Evolutionary conservation across 1,140 invertebrate species (phyloP), one percentile per base, ranked within the genome.

Genomic region (Caenorhabditis tropicalis): DNA sequence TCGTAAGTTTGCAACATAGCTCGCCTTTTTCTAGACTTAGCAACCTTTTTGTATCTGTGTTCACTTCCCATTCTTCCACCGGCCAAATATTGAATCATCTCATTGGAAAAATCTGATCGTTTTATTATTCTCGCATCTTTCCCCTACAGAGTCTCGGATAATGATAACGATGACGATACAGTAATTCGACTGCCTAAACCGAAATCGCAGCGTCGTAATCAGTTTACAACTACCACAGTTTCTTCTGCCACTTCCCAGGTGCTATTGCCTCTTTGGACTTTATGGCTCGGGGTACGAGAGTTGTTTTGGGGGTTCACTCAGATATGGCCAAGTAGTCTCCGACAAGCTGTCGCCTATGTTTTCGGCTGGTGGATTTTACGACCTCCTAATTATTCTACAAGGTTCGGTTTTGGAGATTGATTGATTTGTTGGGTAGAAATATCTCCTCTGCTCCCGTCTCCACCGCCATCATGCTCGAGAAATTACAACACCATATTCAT

Each of bases 321-420:
- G 33, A 10, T 74, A 21, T 74, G 65, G 65, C 65, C 65, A 39
- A n/a, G 43, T 43, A 21, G 36, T 7, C 0, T 74, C 12, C 65
- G 65, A 43, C 36, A 74, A 74, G 36, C 29, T 21, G 65, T 74
- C 29, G 65, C 36, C 21, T 24, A 43, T 21, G 7, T 74, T 10
- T 74, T 74, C 24, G 65, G 65, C 43, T 74, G 65, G 33, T 46
- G 12, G n/a, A n/a, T 74, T 39, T 39, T 74, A 7, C 65, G 15
- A 74, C 65, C 60, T 5, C 60, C 65, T 74, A 74, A 31, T 46
- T 74, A 74, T 27, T 43, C 36, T 46, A 10, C 65, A 74, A 74
- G 65, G 65, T 74, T 74, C 65, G 65, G 27, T 39, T 74, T 74
- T 65, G 58, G 65, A 74, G 36, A 74, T 56, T 56, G 65, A 46